Base-by-base conservation (phyloP, 2,888 invertebrate species). In the Junonia oenone region DNA sequence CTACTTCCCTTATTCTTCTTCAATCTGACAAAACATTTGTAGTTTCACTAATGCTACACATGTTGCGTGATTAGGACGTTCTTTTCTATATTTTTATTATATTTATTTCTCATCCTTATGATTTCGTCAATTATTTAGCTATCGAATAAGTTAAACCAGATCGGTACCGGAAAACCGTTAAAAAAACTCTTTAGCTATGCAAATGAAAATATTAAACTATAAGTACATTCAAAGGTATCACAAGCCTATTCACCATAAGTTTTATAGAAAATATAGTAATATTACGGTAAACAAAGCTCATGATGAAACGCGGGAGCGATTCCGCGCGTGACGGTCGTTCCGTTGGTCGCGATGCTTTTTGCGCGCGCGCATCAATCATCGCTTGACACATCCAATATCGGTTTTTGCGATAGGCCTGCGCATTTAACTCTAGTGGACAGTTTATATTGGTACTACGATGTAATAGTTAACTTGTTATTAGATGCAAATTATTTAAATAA, bases 311-410 rank as follows among this genome's bases (percentile, higher is more conserved):
- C 64, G 62, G 65, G 57, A 59, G 60, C 73, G 75, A 75, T 73
- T 43, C 76, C 68, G 72, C 70, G 75, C 78, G 78, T 81, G 78
- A 80, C 43, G 43, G 43, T 83, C 76, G 73, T 78, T 76, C 81
- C 82, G 83, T 83, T 81, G 73, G 60, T 66, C 69, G 73, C 75
- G 78, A 75, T 76, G 77, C 75, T 85, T 85, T 87, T 87, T 89
- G 68, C 70, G 63, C 72, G 62, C 68, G 76, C 78, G 75, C 89
- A 89, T 89, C 86, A 81, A 89, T 89, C 89, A 89, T 86, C 71
- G 72, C 83, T 75, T 89, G 89, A 89, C 89, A 88, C 83, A 87
- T 89, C 89, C 89, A 89, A 89, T 89, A 88, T 88, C 73, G 76
- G 78, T 88, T 89, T 89, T 89, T 89, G 74, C 72, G 63, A 56